These are phyloP conservation scores for Armadillidium nasatum DNA, from an alignment of 1,140 invertebrate genomes.

Conservation along the genomic window DNA sequence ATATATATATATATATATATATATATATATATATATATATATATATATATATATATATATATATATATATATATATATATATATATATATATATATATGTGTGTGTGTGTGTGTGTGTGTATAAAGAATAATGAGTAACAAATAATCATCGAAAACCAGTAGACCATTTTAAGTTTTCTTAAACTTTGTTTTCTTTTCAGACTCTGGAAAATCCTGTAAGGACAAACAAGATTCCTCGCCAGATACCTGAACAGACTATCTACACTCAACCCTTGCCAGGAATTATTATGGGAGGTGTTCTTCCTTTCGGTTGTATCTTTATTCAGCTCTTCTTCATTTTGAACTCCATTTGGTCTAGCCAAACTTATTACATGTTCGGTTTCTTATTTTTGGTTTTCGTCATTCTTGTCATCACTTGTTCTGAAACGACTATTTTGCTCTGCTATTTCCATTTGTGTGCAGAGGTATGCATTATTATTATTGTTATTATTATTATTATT, in stretches of 20 bases:
- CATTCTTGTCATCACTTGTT: conserved; percentile 96
- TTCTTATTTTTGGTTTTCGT: conserved; percentile 96
- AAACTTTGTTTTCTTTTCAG: too few relatives aligned
- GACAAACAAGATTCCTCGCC: conserved; percentile 96
- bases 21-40: too few relatives aligned
- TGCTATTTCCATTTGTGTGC: conserved; percentile 99
- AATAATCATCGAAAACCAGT: too few relatives aligned
- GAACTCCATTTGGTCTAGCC: conserved; percentile 96
- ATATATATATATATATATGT: too few relatives aligned
- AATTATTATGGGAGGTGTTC: conserved; percentile 94
- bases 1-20: too few relatives aligned
- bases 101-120: too few relatives aligned
- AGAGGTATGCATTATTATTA: conserved; percentile 67
- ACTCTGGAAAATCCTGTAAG: conserved; percentile 92
- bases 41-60: too few relatives aligned
- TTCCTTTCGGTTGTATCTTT: conserved; percentile 99
- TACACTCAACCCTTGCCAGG: conserved; percentile 69
- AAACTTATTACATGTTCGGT: conserved; percentile 99
- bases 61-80: too few relatives aligned
- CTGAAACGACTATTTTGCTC: conserved; percentile 93
- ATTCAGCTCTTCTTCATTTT: conserved; percentile 99
- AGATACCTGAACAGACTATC: conserved; percentile 95
- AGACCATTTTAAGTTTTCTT: too few relatives aligned
- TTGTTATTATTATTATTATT: conserved; percentile 23
- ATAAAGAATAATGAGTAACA: too few relatives aligned